These are phyloP conservation scores for Penaeus indicus DNA, from an alignment of 1,140 invertebrate genomes.

Conservation along the genomic window DNA sequence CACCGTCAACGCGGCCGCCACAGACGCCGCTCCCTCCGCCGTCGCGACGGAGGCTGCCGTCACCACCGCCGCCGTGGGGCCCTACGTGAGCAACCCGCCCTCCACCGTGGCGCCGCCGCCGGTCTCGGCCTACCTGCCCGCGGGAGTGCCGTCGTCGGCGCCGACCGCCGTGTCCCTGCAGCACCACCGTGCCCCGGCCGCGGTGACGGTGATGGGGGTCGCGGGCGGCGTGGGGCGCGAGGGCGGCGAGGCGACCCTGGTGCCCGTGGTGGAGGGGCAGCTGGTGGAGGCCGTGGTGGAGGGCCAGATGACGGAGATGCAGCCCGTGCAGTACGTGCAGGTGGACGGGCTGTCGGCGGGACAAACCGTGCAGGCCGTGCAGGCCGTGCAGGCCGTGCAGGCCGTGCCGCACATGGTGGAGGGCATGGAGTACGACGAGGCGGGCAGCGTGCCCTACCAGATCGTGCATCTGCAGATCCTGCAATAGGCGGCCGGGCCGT, in stretches of 20 bases:
- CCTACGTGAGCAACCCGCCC: slow-evolving; percentile 26
- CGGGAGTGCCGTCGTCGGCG: slow-evolving; percentile 7
- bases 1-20: not conserved
- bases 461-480: slow-evolving; percentile 56
- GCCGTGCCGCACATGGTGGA: slow-evolving; percentile 23
- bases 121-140: slow-evolving; percentile 24
- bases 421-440: slow-evolving; percentile 36
- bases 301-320: slow-evolving; percentile 50
- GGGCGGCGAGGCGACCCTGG: slow-evolving; percentile 8
- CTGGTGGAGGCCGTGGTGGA: slow-evolving; percentile 50
- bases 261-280: slow-evolving; percentile 45
- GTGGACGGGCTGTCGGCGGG: slow-evolving; percentile 42
- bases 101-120: slow-evolving; percentile 15
- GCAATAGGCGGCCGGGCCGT: not conserved
- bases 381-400: slow-evolving; percentile 16
- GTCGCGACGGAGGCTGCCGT: not conserved
- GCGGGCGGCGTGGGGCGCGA: slow-evolving; percentile 1
- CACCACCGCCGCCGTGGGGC: not conserved
- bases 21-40: not conserved
- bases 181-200: not conserved
- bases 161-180: slow-evolving; percentile 1
- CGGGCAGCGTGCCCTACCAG: slow-evolving; percentile 37
- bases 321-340: slow-evolving; percentile 58
- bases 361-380: slow-evolving; percentile 25
- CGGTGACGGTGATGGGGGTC: slow-evolving; percentile 47